Evolutionary conservation across 2,888 invertebrate species (phyloP).

Genomic region (Entomobrya multifasciata): DNA sequence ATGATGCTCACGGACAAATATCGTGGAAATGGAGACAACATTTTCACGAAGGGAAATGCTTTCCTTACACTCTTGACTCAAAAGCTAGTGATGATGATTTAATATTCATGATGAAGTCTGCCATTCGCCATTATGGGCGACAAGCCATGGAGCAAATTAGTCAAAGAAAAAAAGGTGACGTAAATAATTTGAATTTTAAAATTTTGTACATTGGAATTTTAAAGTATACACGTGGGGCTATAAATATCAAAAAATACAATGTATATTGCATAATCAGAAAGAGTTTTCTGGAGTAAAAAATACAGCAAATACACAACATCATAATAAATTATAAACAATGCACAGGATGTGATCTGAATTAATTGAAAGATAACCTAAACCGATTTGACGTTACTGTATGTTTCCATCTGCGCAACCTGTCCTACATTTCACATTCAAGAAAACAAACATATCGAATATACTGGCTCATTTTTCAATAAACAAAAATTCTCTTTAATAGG

Average conservation of each 20-base stretch:
- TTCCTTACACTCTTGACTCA: slow-evolving; percentile 77
- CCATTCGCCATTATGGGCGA: slow-evolving; percentile 75
- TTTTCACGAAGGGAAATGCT: slow-evolving; percentile 74
- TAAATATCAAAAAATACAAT: neutral
- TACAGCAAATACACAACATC: neutral
- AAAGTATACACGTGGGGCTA: neutral
- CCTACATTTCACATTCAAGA: slow-evolving; percentile 22
- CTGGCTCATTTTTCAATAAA: neutral
- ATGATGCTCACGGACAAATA: slow-evolving; percentile 75
- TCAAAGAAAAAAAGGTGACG: slow-evolving; percentile 69
- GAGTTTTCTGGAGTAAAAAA: too few relatives aligned
- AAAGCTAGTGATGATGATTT: slow-evolving; percentile 77
- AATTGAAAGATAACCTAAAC: neutral
- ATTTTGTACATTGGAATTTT: slow-evolving; percentile 38
- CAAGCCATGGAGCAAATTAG: slow-evolving; percentile 75
- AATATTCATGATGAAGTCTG: slow-evolving; percentile 75
- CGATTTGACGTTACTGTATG: too few relatives aligned
- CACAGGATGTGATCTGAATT: slow-evolving; percentile 48
- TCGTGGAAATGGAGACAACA: slow-evolving; percentile 76
- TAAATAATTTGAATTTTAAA: neutral
- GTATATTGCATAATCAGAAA: neutral
- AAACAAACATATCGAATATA: neutral
- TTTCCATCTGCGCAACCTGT: too few relatives aligned
- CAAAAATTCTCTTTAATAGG: slow-evolving; percentile 60
- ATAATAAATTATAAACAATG: slow-evolving; percentile 17